A percentile compares a stretch with the other conserved stretches of the same genome.
phyloP scores from a whole-genome alignment of 1,140 invertebrate genomes.

The Cydia pomonella region DNA sequence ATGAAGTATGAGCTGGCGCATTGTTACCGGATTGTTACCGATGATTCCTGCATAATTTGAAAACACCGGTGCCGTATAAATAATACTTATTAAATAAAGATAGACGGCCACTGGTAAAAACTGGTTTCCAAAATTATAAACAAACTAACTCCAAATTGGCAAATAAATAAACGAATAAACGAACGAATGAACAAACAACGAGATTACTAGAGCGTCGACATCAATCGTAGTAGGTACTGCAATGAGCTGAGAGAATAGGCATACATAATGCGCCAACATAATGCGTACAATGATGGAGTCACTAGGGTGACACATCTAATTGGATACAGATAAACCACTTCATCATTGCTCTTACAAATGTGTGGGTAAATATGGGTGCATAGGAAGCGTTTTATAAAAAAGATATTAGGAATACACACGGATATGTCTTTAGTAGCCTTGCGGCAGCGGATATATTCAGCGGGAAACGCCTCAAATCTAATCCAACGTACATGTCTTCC shows the following conservation, averaged over 20 bases:
- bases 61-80: too few relatives aligned
- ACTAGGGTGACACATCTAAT: constrained; percentile 12
- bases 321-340: background rate
- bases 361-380: background rate
- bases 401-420: too few relatives aligned
- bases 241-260: constrained; percentile 10
- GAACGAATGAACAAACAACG: too few relatives aligned
- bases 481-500: constrained; percentile 89
- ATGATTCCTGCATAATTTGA: too few relatives aligned
- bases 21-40: too few relatives aligned
- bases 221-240: background rate
- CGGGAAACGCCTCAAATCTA: background rate
- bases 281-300: background rate
- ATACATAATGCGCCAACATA: background rate
- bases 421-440: background rate
- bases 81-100: too few relatives aligned
- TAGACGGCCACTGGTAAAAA: too few relatives aligned
- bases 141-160: too few relatives aligned
- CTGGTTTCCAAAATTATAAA: too few relatives aligned
- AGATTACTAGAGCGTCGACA: too few relatives aligned
- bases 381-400: background rate
- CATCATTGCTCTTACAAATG: background rate
- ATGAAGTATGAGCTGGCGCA: too few relatives aligned
- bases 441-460: background rate
- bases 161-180: too few relatives aligned